Conservation (phyloP, 2,113 vertebrate genomes). For the Suncus etruscus region DNA sequence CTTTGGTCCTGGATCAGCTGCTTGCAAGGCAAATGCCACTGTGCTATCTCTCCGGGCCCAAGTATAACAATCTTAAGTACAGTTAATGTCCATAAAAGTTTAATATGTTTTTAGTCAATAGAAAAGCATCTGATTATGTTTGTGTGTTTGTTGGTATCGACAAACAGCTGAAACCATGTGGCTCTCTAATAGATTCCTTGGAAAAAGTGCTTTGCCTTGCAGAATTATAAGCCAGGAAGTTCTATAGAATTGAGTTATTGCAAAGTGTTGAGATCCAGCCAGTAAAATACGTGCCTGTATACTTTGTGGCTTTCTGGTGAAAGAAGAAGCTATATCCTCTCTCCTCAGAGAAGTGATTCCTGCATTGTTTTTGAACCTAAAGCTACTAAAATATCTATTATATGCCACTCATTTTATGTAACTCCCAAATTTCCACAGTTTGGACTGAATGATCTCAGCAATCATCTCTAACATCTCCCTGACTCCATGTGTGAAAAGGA, state of each 20-base stretch:
- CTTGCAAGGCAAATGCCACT: too few species aligned
- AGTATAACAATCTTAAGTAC: constrained; percentile 75
- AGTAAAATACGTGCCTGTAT: constrained; percentile 41
- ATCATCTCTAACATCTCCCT: not conserved
- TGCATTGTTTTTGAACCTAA: constrained; percentile 5
- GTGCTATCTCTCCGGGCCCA: too few species aligned
- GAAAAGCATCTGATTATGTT: constrained; percentile 76
- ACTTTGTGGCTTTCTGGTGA: constrained; percentile 8
- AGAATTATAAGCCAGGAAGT: constrained; percentile 65
- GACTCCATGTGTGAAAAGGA: not conserved
- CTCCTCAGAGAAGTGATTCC: constrained; percentile 12
- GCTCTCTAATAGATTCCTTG: constrained; percentile 61
- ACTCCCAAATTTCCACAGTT: not conserved
- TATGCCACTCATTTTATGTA: not conserved
- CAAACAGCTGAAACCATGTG: constrained; percentile 65
- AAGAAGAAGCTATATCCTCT: not conserved
- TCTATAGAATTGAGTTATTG: constrained; percentile 54
- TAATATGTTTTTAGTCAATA: constrained; percentile 78
- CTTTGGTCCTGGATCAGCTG: too few species aligned
- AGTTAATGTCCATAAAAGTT: constrained; percentile 75
- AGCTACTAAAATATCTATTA: not conserved
- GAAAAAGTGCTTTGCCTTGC: constrained; percentile 77
- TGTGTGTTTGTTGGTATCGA: constrained; percentile 73
- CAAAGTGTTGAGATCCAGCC: constrained; percentile 58
- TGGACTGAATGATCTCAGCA: not conserved